Evolutionary conservation across 2,797 vertebrate genomes (phyloP), one percentile per base, ranked within the genome.

Genomic region (Chelonia mydas): DNA sequence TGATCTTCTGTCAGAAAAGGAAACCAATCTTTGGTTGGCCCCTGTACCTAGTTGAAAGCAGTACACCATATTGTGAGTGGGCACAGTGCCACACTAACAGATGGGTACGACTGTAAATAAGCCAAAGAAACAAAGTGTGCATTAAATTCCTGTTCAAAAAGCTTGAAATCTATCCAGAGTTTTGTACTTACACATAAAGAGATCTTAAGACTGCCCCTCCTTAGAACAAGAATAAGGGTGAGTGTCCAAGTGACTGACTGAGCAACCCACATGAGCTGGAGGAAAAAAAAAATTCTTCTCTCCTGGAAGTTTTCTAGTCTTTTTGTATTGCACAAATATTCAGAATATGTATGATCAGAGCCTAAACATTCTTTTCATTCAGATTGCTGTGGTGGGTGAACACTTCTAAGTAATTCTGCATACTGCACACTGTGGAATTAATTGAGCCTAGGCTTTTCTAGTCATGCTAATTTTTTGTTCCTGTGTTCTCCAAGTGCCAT

Each of bases 51-150:
- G 90, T 97, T 86, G 93, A 97, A 98, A 97, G 96, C 96, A 95
- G 96, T 97, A 96, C 37, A 81, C 97, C 97, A 89, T 96, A 97
- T 95, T 97, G 98, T 89, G 92, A 96, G 96, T 96, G 97, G 98
- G 98, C 98, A 97, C 17, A 11, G 74, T 50, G 97, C 98, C 98
- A 98, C 90, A 90, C 85, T 28, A 97, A 94, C 98, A 98, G 98
- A 98, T 97, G 98, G 98, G 90, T 88, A 81, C 53, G 65, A 95
- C 1, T 94, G 94, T 90, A 95, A 94, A 79, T 54, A 51, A 95
- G 98, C 96, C 97, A 97, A 97, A 96, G 90, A 91, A 90, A 97
- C 59, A 90, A 92, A 95, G 88, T 86, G 94, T 91, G 96, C 94
- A 74, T 88, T 93, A 17, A 28, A 94, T 91, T 89, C 57, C 47